Evolutionary conservation across 2,888 invertebrate species (phyloP).

Genomic region (Atherix ibis): DNA sequence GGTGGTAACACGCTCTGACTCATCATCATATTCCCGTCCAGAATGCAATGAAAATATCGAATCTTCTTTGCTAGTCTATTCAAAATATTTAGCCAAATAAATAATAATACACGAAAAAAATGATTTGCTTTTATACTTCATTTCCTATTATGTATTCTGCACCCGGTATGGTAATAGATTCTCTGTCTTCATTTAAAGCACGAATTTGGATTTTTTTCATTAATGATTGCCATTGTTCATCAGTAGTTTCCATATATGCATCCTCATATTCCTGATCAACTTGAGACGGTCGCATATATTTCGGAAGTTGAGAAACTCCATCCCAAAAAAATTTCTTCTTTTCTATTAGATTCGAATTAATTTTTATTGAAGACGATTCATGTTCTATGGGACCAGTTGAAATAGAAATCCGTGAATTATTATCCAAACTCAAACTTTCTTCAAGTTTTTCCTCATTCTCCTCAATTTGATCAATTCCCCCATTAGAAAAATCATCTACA

Average conservation of each 20-base stretch:
- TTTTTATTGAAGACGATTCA: too few species aligned
- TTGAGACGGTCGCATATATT: slow-evolving; percentile 1
- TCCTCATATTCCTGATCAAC: not conserved
- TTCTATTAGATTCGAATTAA: too few species aligned
- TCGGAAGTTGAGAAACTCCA: not conserved
- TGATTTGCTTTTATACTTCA: not conserved
- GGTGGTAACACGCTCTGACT: too few species aligned
- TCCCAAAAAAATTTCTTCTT: slow-evolving; percentile 1
- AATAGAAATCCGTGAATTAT: too few species aligned
- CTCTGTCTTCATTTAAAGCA: not conserved
- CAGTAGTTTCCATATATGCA: slow-evolving; percentile 1
- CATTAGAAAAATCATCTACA: too few species aligned
- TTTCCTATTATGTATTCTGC: not conserved
- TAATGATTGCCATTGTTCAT: slow-evolving; percentile 1
- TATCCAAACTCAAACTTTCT: too few species aligned
- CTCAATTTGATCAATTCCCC: too few species aligned
- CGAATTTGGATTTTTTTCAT: not conserved
- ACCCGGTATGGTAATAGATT: not conserved
- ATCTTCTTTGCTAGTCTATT: not conserved
- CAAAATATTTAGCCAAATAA: too few species aligned
- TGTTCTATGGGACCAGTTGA: too few species aligned
- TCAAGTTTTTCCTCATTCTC: too few species aligned
- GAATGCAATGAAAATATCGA: not conserved
- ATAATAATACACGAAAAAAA: too few species aligned
- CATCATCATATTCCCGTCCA: not conserved